These are phyloP conservation scores for Himalopsyche phryganea DNA, from an alignment of 1,140 invertebrate genomes.

Conservation along the genomic window DNA sequence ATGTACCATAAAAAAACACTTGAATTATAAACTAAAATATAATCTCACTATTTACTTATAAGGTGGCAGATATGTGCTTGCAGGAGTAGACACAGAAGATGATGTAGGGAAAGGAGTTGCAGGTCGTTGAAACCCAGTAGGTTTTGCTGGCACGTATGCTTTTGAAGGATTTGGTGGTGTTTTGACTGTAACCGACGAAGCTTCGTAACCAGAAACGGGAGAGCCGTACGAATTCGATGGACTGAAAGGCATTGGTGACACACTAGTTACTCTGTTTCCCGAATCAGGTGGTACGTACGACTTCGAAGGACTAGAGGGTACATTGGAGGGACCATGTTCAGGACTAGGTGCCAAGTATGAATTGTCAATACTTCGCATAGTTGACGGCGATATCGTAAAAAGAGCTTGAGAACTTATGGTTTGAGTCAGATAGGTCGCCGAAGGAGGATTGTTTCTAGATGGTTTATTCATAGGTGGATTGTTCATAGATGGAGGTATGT, in stretches of 20 bases:
- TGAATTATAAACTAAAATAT: no score
- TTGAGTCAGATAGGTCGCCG: no score
- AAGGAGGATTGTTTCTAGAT: no score
- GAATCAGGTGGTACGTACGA: slow-evolving; percentile 13
- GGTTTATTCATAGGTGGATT: neutral
- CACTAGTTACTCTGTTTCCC: slow-evolving; percentile 31
- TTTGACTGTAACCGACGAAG: no score
- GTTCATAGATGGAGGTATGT: slow-evolving; percentile 13
- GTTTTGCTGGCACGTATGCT: slow-evolving; percentile 6
- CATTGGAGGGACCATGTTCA: neutral
- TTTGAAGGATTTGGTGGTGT: neutral
- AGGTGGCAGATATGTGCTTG: slow-evolving; percentile 27
- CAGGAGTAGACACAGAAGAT: slow-evolving; percentile 24
- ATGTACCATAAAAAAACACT: no score
- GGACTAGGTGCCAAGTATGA: slow-evolving; percentile 12
- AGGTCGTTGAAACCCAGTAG: slow-evolving; percentile 6
- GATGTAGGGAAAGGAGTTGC: neutral
- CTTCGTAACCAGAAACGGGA: neutral
- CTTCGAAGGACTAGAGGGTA: neutral
- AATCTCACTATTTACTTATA: slow-evolving; percentile 15
- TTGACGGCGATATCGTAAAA: slow-evolving; percentile 14
- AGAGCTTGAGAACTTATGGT: neutral
- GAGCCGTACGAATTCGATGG: neutral
- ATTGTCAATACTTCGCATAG: neutral
- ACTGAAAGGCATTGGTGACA: slow-evolving; percentile 13